Percentiles rank a stretch among this genome's conserved stretches.
These are phyloP conservation scores for Hyperoplus lanceolatus DNA, from an alignment of 2,797 vertebrate species.

Conservation along the genomic window DNA sequence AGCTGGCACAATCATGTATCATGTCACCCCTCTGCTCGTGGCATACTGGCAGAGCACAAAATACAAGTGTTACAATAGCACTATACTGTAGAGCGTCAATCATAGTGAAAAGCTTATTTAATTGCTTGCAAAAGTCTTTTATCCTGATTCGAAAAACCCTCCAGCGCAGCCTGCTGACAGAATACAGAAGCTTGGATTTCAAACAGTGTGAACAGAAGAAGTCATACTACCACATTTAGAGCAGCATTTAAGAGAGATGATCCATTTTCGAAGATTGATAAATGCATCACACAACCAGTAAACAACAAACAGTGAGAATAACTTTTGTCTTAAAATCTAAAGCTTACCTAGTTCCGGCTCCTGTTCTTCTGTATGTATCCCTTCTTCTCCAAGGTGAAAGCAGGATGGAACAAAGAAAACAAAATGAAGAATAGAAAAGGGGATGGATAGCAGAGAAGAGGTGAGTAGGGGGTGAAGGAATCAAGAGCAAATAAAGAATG, in stretches of 20 bases:
- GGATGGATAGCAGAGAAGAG: constrained; percentile 85
- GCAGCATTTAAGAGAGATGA: background rate
- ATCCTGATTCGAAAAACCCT: background rate
- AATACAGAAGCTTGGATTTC: background rate
- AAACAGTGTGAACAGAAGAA: background rate
- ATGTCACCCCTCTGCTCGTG: background rate
- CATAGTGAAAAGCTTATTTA: background rate
- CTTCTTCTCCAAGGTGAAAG: constrained; percentile 98
- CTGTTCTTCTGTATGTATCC: constrained; percentile 97
- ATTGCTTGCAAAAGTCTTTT: background rate
- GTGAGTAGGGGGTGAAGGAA: constrained; percentile 59
- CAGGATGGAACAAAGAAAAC: constrained; percentile 78
- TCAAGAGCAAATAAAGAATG: constrained; percentile 56
- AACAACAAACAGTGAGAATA: background rate
- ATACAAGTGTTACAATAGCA: background rate
- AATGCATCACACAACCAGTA: too few species aligned
- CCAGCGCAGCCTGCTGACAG: background rate
- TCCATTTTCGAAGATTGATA: background rate
- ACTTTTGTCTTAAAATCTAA: constrained; percentile 40
- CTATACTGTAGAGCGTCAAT: background rate
- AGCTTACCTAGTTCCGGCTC: constrained; percentile 95
- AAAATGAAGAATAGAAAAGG: constrained; percentile 70
- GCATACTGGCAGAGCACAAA: constrained; percentile 8
- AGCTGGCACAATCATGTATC: constrained; percentile 9
- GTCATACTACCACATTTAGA: background rate